Conservation (phyloP, 1,140 invertebrate genomes). For the Bombyx mori region ASM3026992v2 NC_085107.1:10195501-10196000, state of each 20-base stretch:
- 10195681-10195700: slow-evolving; percentile 12
- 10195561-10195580: slow-evolving; percentile 6
- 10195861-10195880: no score
- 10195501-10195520: background rate
- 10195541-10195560: slow-evolving; percentile 1
- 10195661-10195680: background rate
- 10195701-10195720: slow-evolving; percentile 15
- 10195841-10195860: no score
- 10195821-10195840: no score
- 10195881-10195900: no score
- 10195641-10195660: background rate
- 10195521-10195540: background rate
- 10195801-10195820: no score
- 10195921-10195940: no score
- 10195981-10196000: background rate
- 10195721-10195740: background rate
- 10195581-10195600: slow-evolving; percentile 11
- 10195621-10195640: slow-evolving; percentile 5
- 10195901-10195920: no score
- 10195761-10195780: no score
- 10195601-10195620: slow-evolving; percentile 11
- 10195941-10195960: no score
- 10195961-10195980: background rate
- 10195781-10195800: no score
- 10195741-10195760: no score